Percentiles rank a stretch among this genome's conserved stretches.
These are phyloP conservation scores for Poeciliopsis infans DNA, from an alignment of 2,797 vertebrate species.

Conservation along the genomic window DNA sequence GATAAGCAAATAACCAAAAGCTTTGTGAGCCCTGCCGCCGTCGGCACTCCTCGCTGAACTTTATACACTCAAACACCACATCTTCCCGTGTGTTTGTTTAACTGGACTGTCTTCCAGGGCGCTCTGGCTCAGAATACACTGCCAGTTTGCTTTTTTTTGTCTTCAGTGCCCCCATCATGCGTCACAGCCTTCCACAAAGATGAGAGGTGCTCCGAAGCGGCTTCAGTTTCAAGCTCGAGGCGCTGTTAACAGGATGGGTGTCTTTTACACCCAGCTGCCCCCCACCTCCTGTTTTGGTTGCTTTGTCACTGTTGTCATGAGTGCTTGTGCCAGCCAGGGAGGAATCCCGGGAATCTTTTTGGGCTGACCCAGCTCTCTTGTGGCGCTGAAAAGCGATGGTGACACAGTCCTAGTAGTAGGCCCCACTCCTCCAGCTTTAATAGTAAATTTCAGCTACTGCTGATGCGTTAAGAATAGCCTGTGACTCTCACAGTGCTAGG, in stretches of 20 bases:
- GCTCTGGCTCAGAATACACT: slow-evolving; percentile 44
- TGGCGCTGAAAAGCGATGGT: slow-evolving; percentile 53
- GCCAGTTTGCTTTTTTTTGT: slow-evolving; percentile 52
- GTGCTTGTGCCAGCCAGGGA: slow-evolving; percentile 53
- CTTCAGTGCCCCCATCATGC: slow-evolving; percentile 41
- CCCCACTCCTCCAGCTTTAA: slow-evolving; percentile 34
- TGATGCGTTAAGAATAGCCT: slow-evolving; percentile 47
- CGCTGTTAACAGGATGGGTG: slow-evolving; percentile 62
- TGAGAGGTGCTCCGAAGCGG: slow-evolving; percentile 47
- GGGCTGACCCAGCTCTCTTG: slow-evolving; percentile 64
- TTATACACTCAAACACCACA: slow-evolving; percentile 49
- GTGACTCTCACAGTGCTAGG: slow-evolving; percentile 33
- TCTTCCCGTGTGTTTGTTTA: slow-evolving; percentile 56
- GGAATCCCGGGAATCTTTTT: slow-evolving; percentile 81
- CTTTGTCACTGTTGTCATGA: slow-evolving; percentile 82
- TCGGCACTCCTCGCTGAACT: slow-evolving; percentile 46
- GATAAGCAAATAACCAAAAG: slow-evolving; percentile 2
- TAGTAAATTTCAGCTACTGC: slow-evolving; percentile 46
- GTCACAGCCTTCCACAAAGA: slow-evolving; percentile 65
- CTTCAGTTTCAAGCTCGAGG: slow-evolving; percentile 61
- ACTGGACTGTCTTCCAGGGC: slow-evolving; percentile 39
- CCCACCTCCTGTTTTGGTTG: slow-evolving; percentile 40
- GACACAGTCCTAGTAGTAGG: slow-evolving; percentile 58
- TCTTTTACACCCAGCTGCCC: slow-evolving; percentile 57
- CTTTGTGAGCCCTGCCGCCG: slow-evolving; percentile 14